These are phyloP conservation scores for Gonioctena quinquepunctata DNA, from an alignment of 1,140 invertebrate species.

Conservation along the genomic window DNA sequence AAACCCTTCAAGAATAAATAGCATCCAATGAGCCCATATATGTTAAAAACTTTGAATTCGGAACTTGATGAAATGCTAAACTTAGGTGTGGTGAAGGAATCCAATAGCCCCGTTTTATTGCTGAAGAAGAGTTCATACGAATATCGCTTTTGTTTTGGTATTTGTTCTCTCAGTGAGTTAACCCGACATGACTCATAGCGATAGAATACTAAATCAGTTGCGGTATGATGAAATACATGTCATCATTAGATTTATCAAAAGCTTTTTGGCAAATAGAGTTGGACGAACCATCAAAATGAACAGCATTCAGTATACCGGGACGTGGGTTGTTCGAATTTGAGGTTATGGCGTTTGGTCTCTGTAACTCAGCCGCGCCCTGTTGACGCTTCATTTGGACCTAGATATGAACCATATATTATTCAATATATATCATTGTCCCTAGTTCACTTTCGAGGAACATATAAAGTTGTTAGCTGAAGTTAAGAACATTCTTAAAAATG, in stretches of 20 bases:
- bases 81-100: conserved; percentile 25
- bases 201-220: conserved; percentile 43
- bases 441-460: conserved; percentile 51
- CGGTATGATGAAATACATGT: conserved; percentile 43
- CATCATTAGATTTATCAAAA: conserved; percentile 47
- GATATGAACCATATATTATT: conserved; percentile 41
- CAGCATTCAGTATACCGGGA: conserved; percentile 50
- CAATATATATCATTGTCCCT: conserved; percentile 46
- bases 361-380: conserved; percentile 50
- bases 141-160: conserved; percentile 49
- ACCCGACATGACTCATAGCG: conserved; percentile 38
- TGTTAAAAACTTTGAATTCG: conserved; percentile 24
- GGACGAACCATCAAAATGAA: conserved; percentile 38
- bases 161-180: conserved; percentile 46
- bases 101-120: conserved; percentile 23
- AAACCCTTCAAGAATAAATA: too few relatives aligned
- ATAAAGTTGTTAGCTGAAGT: conserved; percentile 34
- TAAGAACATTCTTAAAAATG: conserved; percentile 16
- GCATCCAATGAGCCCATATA: conserved; percentile 30
- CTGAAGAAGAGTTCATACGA: conserved; percentile 29
- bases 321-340: conserved; percentile 49
- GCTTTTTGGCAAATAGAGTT: conserved; percentile 53
- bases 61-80: conserved; percentile 30
- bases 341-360: conserved; percentile 52
- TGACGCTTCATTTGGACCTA: conserved; percentile 47